Evolutionary conservation across 1,140 invertebrate genomes (phyloP), one percentile per base, ranked within the genome.

Genomic region (Sycophila sp.): DNA sequence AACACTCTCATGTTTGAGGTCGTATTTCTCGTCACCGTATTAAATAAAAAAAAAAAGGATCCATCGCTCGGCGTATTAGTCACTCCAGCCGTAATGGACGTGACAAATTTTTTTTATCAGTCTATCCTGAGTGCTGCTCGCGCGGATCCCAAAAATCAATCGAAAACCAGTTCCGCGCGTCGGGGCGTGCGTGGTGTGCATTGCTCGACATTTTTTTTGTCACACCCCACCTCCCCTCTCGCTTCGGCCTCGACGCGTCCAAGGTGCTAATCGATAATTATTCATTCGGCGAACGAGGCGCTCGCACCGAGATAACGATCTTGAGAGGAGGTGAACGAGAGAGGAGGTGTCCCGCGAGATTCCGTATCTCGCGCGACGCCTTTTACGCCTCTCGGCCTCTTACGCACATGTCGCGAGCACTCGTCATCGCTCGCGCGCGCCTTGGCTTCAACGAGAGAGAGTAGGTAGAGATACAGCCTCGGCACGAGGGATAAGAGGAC

Each of bases 231-330:
- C n/a, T n/a, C n/a, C n/a, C n/a, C n/a, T n/a, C n/a, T n/a, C n/a
- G n/a, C n/a, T n/a, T 5, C 42, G 32, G 15, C 53, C 53, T 58
- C 53, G 51, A 34, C 34, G 51, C 47, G 40, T 17, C n/a, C n/a
- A 19, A 68, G 74, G 73, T 72, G 76, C 74, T 77, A 75, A 73
- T 76, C 73, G 76, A 76, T 79, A 79, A 80, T 80, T 80, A 80
- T 80, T 80, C 79, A 81, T 79, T 76, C 77, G 76, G 26, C 73
- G 72, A 70, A 73, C 42, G 56, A 59, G n/a, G 34, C 56, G 55
- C 66, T 49, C 28, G 53, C 55, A n/a, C 6, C 42, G 49, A 56
- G 79, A 81, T 78, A 78, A 66, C n/a, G 74, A 81, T 81, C 79
- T 77, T 69, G 55, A 69, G 70, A 73, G 73, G 58, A 76, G 72